Evolutionary conservation across 2,888 invertebrate genomes (phyloP).

Genomic region (Serrognathus titanus): DNA sequence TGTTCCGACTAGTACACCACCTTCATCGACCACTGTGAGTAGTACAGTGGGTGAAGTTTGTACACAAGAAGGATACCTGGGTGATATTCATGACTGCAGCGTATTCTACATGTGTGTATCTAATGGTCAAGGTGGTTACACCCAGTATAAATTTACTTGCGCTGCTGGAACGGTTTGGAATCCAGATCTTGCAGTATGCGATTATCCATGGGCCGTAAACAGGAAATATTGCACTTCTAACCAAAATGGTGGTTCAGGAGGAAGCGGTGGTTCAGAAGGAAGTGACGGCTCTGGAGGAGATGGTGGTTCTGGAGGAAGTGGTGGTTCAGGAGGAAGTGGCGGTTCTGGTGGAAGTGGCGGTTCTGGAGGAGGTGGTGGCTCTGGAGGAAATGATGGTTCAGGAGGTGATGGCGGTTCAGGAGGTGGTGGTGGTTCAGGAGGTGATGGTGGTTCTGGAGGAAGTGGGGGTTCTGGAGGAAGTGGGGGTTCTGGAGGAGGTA

Average conservation of each 20-base stretch:
- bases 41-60: slow-evolving; percentile 43
- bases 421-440: not conserved
- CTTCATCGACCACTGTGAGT: slow-evolving; percentile 2
- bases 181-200: slow-evolving; percentile 63
- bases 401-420: slow-evolving; percentile 12
- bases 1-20: not conserved
- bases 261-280: too few species aligned
- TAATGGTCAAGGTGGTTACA: slow-evolving; percentile 57
- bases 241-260: too few species aligned
- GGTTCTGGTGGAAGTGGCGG: too few species aligned
- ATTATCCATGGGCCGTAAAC: slow-evolving; percentile 59
- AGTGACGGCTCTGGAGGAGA: too few species aligned
- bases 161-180: slow-evolving; percentile 78
- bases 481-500: too few species aligned
- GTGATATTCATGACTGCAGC: slow-evolving; percentile 64
- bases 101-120: slow-evolving; percentile 76
- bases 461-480: slow-evolving; percentile 4
- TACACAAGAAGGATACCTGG: slow-evolving; percentile 67
- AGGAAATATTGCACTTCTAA: slow-evolving; percentile 19
- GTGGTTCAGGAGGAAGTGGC: not conserved
- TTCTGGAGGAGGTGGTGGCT: slow-evolving; percentile 8
- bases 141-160: slow-evolving; percentile 68
- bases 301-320: not conserved
- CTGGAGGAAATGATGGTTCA: not conserved
- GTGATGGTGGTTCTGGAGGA: slow-evolving; percentile 1